Evolutionary conservation across 2,113 vertebrate species (phyloP).

Genomic region (Strigops habroptila): DNA sequence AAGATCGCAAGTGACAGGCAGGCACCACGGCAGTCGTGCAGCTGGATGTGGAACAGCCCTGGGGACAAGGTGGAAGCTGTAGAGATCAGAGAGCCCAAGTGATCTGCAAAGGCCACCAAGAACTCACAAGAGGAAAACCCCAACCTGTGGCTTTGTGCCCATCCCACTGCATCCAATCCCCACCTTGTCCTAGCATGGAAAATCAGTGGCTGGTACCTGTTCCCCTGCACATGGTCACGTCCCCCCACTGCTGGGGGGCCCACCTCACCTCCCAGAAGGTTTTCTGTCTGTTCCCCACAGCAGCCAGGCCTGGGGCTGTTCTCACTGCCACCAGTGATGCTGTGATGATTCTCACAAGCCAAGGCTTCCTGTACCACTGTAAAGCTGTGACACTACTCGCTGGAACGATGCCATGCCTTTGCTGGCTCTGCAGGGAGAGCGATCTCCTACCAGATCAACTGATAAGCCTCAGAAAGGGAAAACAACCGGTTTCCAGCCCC

Average conservation of each 20-base stretch:
- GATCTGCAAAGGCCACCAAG: neutral
- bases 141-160: neutral
- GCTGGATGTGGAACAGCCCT: neutral
- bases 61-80: neutral
- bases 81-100: neutral
- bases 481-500: neutral
- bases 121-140: neutral
- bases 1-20: neutral
- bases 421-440: neutral
- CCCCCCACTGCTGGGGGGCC: neutral
- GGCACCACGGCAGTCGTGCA: rapidly evolving
- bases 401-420: neutral
- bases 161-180: rapidly evolving
- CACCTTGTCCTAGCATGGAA: neutral
- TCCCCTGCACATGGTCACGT: neutral
- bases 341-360: rapidly evolving
- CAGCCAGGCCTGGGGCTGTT: neutral
- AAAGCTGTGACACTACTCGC: neutral
- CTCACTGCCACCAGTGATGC: rapidly evolving
- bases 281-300: neutral
- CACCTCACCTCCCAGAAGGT: neutral
- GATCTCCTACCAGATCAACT: neutral
- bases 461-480: neutral
- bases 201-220: neutral
- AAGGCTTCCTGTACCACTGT: neutral